Base-by-base conservation (phyloP, 53 echinoderm and acorn worm genomes). In the Mesocentrotus franciscanus region DNA sequence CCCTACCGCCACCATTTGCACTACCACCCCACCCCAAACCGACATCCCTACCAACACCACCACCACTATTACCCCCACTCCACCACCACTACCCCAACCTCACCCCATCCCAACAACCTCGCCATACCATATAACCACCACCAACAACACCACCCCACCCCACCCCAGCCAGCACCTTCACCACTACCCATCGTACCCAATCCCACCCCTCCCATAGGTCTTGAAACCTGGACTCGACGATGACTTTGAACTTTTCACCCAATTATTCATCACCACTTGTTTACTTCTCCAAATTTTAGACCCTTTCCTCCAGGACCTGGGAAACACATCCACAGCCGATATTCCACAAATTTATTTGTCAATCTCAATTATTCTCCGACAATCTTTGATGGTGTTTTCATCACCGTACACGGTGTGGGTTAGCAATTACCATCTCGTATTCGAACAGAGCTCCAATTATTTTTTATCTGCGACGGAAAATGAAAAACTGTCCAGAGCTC, bases 361-460 rank as follows among this genome's bases (percentile, higher is more conserved):
- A 64, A 92, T 92, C 39, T 68, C 92, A 92, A 92, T 92, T 68
- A 92, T 61, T 35, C 33, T 70, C 71, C 36, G 49, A 22, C 39
- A 92, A 92, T 64, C 68, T 68, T 39, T 92, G 68, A 92, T 66
- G 92, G 27, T 92, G 92, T 92, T 92, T 92, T 92, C 92, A 92
- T 68, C 92, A 90, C 9, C 34, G 33, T 39, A 36, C 27, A 64
- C 61, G 64, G 49, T 68, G 68, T 92, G 92, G 64, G 62, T 92
- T 92, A 92, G 71, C 92, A 34, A 92, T 92, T 66, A 92, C 39
- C 68, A 39, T 64, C 24, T 22, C 70, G 39, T 24, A 36, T 39
- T 64, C 92, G 39, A 66, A 62, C 92, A 92, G 62, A 64, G 92
- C 39, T 92, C 35, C 64, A 68, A 68, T 92, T 68, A 68, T 92